Evolutionary conservation across 2,797 vertebrate genomes (phyloP).

Genomic region (Pachyuromys duprasi): DNA sequence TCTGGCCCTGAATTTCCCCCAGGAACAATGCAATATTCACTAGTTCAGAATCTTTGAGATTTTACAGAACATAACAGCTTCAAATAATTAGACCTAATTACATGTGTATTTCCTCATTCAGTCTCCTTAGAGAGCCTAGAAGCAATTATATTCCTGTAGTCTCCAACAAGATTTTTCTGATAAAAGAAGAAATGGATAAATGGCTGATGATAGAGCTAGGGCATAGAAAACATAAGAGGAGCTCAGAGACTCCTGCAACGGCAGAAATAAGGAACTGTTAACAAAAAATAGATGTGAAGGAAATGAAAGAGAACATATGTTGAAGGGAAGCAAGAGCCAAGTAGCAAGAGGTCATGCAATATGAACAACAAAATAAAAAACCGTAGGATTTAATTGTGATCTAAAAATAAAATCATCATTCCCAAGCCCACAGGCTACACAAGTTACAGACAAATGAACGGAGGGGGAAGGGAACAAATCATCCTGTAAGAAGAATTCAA

Average conservation of each 20-base stretch:
- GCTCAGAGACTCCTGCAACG: not conserved
- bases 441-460: not conserved
- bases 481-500: not conserved
- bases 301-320: not conserved
- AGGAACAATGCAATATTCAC: not conserved
- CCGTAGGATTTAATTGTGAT: not conserved
- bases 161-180: not conserved
- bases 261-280: not conserved
- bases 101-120: not conserved
- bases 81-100: not conserved
- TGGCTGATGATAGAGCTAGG: too few species aligned
- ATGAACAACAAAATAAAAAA: not conserved
- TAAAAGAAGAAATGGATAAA: not conserved
- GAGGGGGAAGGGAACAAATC: not conserved
- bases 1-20: not conserved
- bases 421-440: not conserved
- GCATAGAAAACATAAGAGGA: not conserved
- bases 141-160: not conserved
- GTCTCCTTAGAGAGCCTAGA: not conserved
- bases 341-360: not conserved
- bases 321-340: not conserved
- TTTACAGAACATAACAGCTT: conserved; percentile 4
- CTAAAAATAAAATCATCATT: not conserved
- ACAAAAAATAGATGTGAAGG: not conserved
- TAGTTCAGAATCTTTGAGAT: not conserved